A percentile compares a stretch with the other conserved stretches of the same genome.
These are phyloP conservation scores for Pelusios castaneus DNA, from an alignment of 2,113 vertebrate genomes.

Conservation along the genomic window DNA sequence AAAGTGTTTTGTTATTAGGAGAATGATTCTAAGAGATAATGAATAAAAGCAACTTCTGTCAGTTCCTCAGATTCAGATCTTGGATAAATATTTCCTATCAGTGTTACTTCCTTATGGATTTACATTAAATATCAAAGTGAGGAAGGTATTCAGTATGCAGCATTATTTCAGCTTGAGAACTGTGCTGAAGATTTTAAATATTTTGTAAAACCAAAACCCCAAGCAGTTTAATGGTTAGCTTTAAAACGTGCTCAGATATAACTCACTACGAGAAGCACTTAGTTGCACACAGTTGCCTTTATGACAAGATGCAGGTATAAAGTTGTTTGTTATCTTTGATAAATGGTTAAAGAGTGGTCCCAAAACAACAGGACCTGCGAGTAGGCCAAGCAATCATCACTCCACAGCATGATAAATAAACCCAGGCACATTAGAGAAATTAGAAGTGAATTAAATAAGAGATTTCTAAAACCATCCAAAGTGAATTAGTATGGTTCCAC, in stretches of 20 bases:
- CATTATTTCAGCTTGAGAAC: background rate
- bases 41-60: background rate
- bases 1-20: background rate
- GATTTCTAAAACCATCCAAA: background rate
- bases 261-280: background rate
- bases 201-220: background rate
- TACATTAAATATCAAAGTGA: background rate
- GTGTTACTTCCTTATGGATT: background rate
- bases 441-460: background rate
- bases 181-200: background rate
- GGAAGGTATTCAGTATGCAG: background rate
- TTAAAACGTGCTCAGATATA: slow-evolving; percentile 14
- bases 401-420: background rate
- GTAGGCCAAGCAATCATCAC: background rate
- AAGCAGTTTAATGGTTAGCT: background rate
- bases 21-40: background rate
- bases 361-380: background rate
- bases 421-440: background rate
- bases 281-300: background rate
- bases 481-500: background rate
- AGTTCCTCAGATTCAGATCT: background rate
- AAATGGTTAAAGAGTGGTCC: background rate
- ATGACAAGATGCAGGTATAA: background rate
- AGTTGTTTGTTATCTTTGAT: slow-evolving; percentile 13
- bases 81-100: background rate